Conservation (phyloP, 2,113 vertebrate species). For the Callionymus lyra region DNA sequence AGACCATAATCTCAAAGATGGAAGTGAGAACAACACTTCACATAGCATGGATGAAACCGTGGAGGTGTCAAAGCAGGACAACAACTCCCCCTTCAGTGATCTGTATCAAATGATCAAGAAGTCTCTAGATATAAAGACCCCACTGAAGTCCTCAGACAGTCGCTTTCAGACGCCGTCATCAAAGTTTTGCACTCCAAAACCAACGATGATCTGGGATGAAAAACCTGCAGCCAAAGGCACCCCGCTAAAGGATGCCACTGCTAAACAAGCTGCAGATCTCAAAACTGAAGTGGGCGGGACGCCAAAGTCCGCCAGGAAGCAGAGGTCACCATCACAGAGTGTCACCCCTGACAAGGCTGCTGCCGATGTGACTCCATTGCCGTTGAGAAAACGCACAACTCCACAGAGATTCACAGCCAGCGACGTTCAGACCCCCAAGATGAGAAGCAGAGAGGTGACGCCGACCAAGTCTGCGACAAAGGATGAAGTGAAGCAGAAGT, state of each 20-base stretch:
- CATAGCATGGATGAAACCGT: constrained; percentile 41
- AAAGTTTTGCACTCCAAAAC: constrained; percentile 12
- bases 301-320: constrained; percentile 43
- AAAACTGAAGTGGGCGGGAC: neutral
- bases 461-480: constrained; percentile 1
- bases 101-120: constrained; percentile 75
- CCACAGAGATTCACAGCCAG: constrained; percentile 30
- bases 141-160: constrained; percentile 37
- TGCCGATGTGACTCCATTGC: constrained; percentile 1
- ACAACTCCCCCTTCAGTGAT: constrained; percentile 70
- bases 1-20: constrained; percentile 64
- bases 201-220: constrained; percentile 4
- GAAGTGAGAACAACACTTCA: constrained; percentile 46
- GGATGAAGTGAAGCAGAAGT: constrained; percentile 1
- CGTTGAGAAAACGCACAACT: constrained; percentile 21
- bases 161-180: constrained; percentile 30
- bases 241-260: constrained; percentile 6
- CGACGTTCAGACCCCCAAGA: constrained; percentile 39
- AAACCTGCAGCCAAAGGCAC: constrained; percentile 2
- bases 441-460: constrained; percentile 37
- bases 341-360: neutral
- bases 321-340: constrained; percentile 13
- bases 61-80: constrained; percentile 31
- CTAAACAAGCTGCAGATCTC: neutral
- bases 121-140: constrained; percentile 56